Conservation (phyloP, 2,888 invertebrate genomes). For the Digitonthophagus gazella region DNA sequence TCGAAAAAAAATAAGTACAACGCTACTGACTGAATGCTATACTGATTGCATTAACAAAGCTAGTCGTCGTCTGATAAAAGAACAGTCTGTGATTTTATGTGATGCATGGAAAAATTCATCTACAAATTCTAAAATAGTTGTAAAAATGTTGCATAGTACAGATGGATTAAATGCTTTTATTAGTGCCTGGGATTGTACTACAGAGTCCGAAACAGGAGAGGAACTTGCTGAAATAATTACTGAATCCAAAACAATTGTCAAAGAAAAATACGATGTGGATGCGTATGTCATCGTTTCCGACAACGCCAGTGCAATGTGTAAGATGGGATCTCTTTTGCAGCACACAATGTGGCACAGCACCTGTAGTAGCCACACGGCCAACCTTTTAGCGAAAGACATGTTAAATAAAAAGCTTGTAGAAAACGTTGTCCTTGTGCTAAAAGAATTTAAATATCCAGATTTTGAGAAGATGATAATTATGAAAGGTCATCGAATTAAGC, state of each 20-base stretch:
- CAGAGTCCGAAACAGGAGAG: neutral
- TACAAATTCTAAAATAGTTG: conserved; percentile 1
- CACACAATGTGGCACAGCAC: neutral
- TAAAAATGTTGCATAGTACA: neutral
- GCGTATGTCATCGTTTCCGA: too few species aligned
- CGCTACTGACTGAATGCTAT: too few species aligned
- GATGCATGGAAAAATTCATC: conserved; percentile 3
- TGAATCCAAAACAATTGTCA: too few species aligned
- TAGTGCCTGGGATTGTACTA: too few species aligned
- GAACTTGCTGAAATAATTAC: too few species aligned
- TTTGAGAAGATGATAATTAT: neutral
- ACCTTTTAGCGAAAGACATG: neutral
- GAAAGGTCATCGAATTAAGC: neutral
- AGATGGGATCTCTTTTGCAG: neutral
- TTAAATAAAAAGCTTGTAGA: too few species aligned
- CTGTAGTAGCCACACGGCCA: neutral
- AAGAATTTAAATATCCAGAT: neutral
- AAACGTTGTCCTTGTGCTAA: neutral
- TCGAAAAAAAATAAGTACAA: conserved; percentile 19
- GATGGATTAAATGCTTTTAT: neutral
- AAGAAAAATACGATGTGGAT: too few species aligned
- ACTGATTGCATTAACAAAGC: too few species aligned
- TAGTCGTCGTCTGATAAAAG: too few species aligned
- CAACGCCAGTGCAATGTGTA: neutral
- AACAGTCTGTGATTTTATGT: neutral